Conservation (phyloP, 2,797 vertebrate genomes). For the Pseudocheirus occidentalis region DNA sequence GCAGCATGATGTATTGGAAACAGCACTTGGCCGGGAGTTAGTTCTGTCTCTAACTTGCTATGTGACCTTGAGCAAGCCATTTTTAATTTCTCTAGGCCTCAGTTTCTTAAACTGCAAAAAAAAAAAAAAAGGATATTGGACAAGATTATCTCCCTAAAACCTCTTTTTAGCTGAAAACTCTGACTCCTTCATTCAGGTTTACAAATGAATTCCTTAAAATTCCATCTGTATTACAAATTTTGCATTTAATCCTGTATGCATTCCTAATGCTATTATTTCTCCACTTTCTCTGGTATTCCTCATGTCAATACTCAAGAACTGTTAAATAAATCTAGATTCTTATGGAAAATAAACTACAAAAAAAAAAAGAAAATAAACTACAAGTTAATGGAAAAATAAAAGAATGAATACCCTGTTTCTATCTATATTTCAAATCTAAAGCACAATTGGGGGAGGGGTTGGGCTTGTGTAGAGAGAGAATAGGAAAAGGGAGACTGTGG, state of each 20-base stretch:
- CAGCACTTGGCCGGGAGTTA: background rate
- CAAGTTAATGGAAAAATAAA: background rate
- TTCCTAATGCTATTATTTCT: background rate
- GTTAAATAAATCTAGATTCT: background rate
- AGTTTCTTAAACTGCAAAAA: background rate
- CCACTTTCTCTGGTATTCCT: background rate
- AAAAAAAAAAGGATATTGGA: background rate
- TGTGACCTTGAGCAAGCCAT: background rate
- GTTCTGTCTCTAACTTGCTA: background rate
- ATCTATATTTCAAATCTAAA: background rate
- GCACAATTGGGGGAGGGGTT: background rate
- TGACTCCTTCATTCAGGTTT: background rate
- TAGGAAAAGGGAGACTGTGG: background rate
- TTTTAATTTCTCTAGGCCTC: background rate
- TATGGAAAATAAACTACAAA: constrained; percentile 26
- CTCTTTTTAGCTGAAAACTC: background rate
- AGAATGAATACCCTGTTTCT: background rate
- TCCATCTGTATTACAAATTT: background rate
- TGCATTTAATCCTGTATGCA: background rate
- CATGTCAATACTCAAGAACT: background rate
- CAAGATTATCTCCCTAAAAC: background rate
- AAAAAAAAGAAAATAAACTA: constrained; percentile 43
- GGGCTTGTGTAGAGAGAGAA: background rate
- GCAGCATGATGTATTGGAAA: background rate
- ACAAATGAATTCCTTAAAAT: background rate